Percentiles rank a stretch among this genome's conserved stretches.
Evolutionary conservation across 2,797 vertebrate species (phyloP).

Genomic region (Malurus leucopterus): DNA sequence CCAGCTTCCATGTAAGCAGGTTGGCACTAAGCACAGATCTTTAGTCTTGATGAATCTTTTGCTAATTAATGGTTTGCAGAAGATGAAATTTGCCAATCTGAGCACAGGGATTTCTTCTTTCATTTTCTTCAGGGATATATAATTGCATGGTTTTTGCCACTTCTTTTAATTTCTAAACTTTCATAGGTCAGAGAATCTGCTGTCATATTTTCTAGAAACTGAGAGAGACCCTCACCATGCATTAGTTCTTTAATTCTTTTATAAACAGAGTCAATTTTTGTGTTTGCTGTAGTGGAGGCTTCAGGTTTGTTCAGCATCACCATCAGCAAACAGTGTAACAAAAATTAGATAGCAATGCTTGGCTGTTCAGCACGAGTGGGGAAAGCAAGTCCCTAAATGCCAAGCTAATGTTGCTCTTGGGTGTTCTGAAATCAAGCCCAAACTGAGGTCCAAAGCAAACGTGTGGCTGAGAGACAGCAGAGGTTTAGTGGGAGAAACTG

Average conservation of each 20-base stretch:
- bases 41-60: neutral
- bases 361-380: neutral
- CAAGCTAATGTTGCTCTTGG: neutral
- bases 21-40: neutral
- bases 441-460: neutral
- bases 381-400: neutral
- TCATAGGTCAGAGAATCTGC: neutral
- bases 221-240: neutral
- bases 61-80: neutral
- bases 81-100: neutral
- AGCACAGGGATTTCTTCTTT: neutral
- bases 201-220: neutral
- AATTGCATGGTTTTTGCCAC: neutral
- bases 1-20: constrained; percentile 61
- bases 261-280: constrained; percentile 9
- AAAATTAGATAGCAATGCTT: neutral
- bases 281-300: neutral
- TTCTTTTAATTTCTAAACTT: neutral
- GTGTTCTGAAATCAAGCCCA: neutral
- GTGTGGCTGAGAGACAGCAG: neutral
- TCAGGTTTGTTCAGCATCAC: constrained; percentile 17
- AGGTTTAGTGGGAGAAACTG: neutral
- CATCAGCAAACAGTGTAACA: neutral
- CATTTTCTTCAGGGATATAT: neutral
- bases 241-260: constrained; percentile 25